Evolutionary conservation across 2,113 vertebrate genomes (phyloP).

Genomic region (Pantherophis guttatus): DNA sequence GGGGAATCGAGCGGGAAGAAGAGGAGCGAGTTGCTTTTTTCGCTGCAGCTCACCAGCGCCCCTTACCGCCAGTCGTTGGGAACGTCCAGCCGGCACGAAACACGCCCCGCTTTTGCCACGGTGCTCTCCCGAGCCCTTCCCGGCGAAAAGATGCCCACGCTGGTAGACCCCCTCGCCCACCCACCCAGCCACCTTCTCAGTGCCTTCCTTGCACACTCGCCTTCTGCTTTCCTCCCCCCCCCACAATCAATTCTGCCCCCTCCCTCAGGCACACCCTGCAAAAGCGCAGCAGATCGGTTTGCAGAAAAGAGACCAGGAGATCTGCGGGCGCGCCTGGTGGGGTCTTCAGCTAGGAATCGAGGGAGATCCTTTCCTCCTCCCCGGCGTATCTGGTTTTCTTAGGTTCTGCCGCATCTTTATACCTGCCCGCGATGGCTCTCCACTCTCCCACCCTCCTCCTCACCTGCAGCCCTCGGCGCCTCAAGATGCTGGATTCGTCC

Average conservation of each 20-base stretch:
- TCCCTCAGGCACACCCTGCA: neutral
- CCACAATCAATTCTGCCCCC: neutral
- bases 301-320: neutral
- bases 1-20: neutral
- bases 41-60: neutral
- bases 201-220: neutral
- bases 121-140: neutral
- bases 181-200: neutral
- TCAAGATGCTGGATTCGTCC: constrained; percentile 73
- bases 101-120: neutral
- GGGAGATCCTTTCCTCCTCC: neutral
- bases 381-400: neutral
- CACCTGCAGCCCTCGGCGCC: constrained; percentile 75
- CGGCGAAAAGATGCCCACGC: neutral
- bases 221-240: neutral
- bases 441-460: neutral
- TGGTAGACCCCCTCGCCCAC: neutral
- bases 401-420: neutral
- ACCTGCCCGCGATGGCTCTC: neutral
- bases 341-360: neutral
- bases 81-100: neutral
- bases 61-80: neutral
- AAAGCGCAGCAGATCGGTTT: neutral
- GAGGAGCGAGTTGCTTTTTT: neutral
- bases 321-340: neutral